Base-by-base conservation (phyloP, 1,140 invertebrate genomes). In the Calephelis nemesis region DNA sequence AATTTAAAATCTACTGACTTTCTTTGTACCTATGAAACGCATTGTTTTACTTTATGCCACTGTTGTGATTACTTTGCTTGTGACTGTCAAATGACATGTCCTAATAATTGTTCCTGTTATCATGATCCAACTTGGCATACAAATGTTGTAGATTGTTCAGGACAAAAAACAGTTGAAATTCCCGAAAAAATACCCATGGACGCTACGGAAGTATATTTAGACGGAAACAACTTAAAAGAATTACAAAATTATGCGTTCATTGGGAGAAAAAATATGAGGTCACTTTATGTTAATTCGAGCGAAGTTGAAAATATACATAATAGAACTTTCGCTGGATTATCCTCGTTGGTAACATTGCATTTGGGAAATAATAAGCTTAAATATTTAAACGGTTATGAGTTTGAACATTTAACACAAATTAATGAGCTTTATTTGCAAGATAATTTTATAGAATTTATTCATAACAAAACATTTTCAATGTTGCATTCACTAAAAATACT, bases 1-100 rank as follows among this genome's bases (percentile, higher is more conserved):
- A 88, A 88, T 77, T 76, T 91, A 47, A 94, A 95, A 74, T 93
- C 96, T 0, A 95, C 96, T 68, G 96, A 98, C 77, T 98, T 98
- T 84, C 93, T 98, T 67, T 98, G 97, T 79, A 95, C 94, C 40
- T 98, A 98, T 87, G 95, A 97, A 77, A 96, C 96, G 1, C 97
- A 98, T 85, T 98, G 97, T 88, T 98, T 98, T 80, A 96, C 97
- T 8, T 84, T 98, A 54, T 98, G 97, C 81, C 97, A 97, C 74
- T 98, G 97, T 91, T 98, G 97, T 81, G 97, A 98, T 77, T 98
- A 97, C 81, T 97, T 98, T 81, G 97, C 97, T 39, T 98, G 97
- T 84, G 97, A 98, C 87, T 98, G 97, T 87, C 97, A 98, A 92
- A 98, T 98, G 97, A 97, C 96, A 5, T 98, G 97, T 78, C 97